Base-by-base conservation (phyloP, 2,888 invertebrate species). In the Limnephilus rhombicus region DNA sequence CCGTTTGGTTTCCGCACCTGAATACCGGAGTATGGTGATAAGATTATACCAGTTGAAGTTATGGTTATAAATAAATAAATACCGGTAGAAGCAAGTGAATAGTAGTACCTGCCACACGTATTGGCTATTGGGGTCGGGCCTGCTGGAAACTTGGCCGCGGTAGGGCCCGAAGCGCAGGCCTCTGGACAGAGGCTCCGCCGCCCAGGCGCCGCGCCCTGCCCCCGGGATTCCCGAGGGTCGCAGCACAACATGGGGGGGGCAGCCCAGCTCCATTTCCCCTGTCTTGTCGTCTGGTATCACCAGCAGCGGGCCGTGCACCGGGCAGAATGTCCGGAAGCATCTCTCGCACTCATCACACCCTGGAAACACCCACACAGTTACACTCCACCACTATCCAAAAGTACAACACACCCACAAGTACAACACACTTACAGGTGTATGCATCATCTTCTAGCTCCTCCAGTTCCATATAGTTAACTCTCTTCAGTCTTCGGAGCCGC, bases 81-180 rank as follows among this genome's bases (percentile, higher is more conserved):
- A 12, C 12, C 45, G 11, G 45, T 45, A 45, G 45, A 45, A 45
- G 9, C 41, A 9, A 41, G 41, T 41, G 9, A 41, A 0, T 41
- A 41, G 41, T 13, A 45, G n/a, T 83, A 91, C 92, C 91, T 92
- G 89, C 92, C 92, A 92, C 9, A 91, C 18, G 89, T 91, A 92
- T 9, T 31, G 15, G 68, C 83, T 89, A 24, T 45, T 11, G 3
- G 91, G 85, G 15, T 29, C 15, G 11, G 88, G 31, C 34, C 81
- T 68, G 31, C 18, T 12, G 29, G 89, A 81, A 68, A 86, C 2
- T 24, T 81, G 49, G 24, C 92, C 92, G 5, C 18, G 15, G 87
- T 89, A 92, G 15, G 92, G 92, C 3, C 92, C 92, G 15, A 91
- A 91, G 29, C 82, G 89, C 7, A 90, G 34, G 3, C 91, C 87